Conservation (phyloP, 2,888 invertebrate species). For the Drosophila macrospina region DNA sequence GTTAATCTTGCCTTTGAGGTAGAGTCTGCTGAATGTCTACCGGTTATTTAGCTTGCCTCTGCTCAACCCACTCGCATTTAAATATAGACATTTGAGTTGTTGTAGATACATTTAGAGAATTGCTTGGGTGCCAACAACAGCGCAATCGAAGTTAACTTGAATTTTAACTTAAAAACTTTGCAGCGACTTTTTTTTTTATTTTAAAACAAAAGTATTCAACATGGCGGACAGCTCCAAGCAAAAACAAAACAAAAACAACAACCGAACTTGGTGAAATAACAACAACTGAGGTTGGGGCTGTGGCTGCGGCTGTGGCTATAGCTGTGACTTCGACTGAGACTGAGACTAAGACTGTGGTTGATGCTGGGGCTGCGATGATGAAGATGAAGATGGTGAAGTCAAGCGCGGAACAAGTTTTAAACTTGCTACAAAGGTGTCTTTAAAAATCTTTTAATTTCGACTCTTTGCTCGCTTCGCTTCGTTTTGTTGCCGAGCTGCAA, state of each 20-base stretch:
- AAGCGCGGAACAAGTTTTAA: constrained; percentile 78
- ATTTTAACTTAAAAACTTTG: constrained; percentile 52
- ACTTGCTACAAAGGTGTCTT: constrained; percentile 82
- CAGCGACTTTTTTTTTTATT: constrained; percentile 49
- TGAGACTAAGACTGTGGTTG: constrained; percentile 30
- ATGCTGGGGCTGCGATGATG: constrained; percentile 26
- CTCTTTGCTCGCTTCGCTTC: constrained; percentile 53
- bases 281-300: constrained; percentile 37
- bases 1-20: constrained; percentile 24
- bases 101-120: constrained; percentile 28
- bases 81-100: constrained; percentile 39
- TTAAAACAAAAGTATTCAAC: constrained; percentile 80
- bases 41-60: constrained; percentile 33
- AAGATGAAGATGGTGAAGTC: constrained; percentile 66
- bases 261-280: constrained; percentile 42
- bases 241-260: constrained; percentile 35
- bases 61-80: constrained; percentile 29
- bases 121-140: constrained; percentile 33
- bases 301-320: constrained; percentile 26
- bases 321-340: constrained; percentile 9
- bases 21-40: constrained; percentile 25
- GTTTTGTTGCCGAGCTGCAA: constrained; percentile 64
- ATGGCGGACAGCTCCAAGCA: constrained; percentile 76
- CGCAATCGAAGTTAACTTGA: constrained; percentile 61
- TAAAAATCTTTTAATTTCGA: constrained; percentile 82